These are phyloP conservation scores for Synanthedon myopaeformis DNA, from an alignment of 2,888 invertebrate species.

Conservation along the genomic window DNA sequence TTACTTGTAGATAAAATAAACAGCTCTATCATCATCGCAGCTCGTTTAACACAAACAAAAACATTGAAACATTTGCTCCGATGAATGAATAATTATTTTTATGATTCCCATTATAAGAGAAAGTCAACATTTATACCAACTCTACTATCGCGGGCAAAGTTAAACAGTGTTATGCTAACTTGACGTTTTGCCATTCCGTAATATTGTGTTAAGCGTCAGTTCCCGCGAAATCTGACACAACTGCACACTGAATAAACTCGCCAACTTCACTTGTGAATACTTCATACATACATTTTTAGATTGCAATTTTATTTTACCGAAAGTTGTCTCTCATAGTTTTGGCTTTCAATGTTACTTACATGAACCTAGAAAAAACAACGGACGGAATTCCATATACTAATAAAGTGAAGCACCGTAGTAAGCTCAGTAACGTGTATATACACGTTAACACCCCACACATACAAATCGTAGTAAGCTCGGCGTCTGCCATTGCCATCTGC, in stretches of 20 bases:
- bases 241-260: slow-evolving; percentile 47
- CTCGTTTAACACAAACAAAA: neutral
- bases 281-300: neutral
- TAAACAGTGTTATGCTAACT: slow-evolving; percentile 50
- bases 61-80: neutral
- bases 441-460: too few species aligned
- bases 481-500: too few species aligned
- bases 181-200: slow-evolving; percentile 47
- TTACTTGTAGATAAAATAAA: slow-evolving; percentile 11
- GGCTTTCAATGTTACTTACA: too few species aligned
- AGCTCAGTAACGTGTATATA: too few species aligned
- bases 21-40: neutral
- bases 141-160: slow-evolving; percentile 32
- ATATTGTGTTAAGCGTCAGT: slow-evolving; percentile 53
- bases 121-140: slow-evolving; percentile 14
- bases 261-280: slow-evolving; percentile 20
- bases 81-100: neutral
- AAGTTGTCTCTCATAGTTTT: neutral
- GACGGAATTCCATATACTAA: too few species aligned
- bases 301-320: neutral
- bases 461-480: too few species aligned
- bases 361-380: too few species aligned
- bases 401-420: too few species aligned
- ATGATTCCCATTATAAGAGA: neutral
- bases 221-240: slow-evolving; percentile 48